phyloP scores from a whole-genome alignment of 1,140 invertebrate species.

The Pantala flavescens region DNA sequence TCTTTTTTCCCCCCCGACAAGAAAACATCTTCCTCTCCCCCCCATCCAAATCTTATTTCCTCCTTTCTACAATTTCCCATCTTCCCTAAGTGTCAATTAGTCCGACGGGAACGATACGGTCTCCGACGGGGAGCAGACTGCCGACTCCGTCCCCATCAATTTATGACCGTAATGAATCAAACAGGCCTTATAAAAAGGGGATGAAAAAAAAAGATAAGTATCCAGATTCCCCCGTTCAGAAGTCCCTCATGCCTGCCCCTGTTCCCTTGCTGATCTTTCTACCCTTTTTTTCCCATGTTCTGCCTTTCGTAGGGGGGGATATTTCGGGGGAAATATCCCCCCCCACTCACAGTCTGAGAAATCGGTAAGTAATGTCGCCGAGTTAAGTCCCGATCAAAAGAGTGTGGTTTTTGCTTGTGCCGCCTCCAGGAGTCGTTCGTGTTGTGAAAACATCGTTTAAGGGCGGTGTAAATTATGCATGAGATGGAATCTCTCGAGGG shows the following conservation, averaged over 20 bases:
- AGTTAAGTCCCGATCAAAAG: too few species aligned
- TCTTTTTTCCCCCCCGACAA: neutral
- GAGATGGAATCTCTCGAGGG: too few species aligned
- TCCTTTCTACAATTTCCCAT: neutral
- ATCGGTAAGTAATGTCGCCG: too few species aligned
- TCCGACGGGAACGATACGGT: neutral
- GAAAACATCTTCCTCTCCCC: neutral
- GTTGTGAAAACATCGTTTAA: too few species aligned
- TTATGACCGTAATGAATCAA: neutral
- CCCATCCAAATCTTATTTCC: neutral
- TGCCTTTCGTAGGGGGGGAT: too few species aligned
- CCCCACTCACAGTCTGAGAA: too few species aligned
- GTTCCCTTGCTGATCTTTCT: too few species aligned
- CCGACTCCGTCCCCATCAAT: neutral
- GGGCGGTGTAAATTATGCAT: too few species aligned
- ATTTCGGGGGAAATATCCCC: too few species aligned
- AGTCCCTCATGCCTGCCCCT: neutral
- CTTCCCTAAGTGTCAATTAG: conserved; percentile 3
- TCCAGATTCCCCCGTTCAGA: neutral
- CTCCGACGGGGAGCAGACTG: neutral
- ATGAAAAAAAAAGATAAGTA: neutral
- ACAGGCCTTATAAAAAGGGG: neutral
- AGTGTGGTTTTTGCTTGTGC: too few species aligned
- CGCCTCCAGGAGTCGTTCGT: too few species aligned
- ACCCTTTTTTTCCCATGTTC: too few species aligned